Base-by-base conservation (phyloP, 2,888 invertebrate genomes). In the Actias luna region DNA sequence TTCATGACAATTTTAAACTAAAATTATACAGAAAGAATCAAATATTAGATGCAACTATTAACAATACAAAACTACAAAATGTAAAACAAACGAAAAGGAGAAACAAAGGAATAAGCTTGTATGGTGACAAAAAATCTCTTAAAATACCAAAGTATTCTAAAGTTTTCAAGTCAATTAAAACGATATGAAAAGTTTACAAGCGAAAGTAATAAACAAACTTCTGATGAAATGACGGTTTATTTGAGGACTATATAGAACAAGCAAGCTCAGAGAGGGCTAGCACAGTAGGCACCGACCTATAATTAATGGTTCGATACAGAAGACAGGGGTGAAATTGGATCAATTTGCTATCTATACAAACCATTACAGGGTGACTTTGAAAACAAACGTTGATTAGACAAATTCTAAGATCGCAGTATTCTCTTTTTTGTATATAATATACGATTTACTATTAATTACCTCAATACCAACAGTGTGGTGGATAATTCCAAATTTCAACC, bases 231-330 rank as follows among this genome's bases (percentile, higher is more conserved):
- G 80, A 85, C 82, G 88, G 89, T 92, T 88, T 91, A 88, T 89
- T 91, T 90, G 89, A 78, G 89, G 90, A 82, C 79, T 85, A 85
- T 88, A 88, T 91, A 89, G 80, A 80, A 84, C 84, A 75, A 82
- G 74, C 73, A 76, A 81, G 82, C 79, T 80, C 78, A 75, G 76
- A 75, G 79, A 74, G 78, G 77, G 74, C 74, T 71, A 74, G 75
- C 75, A 70, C 75, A 74, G 80, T 75, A 82, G 80, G 82, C 82
- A 85, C 80, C 82, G 79, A 73, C 76, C 74, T 77, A 89, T 92
- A 92, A 92, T 92, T 92, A 92, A 92, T 91, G 91, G 84, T 82
- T 80, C 75, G 77, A 79, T 73, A 74, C 81, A 73, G 78, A 77
- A 82, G 79, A 78, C 83, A 77, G 82, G 88, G 88, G 86, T 87